A percentile compares a stretch with the other conserved stretches of the same genome.
Evolutionary conservation across 1,140 invertebrate species (phyloP).

Genomic region (Andrena cerasifolii): DNA sequence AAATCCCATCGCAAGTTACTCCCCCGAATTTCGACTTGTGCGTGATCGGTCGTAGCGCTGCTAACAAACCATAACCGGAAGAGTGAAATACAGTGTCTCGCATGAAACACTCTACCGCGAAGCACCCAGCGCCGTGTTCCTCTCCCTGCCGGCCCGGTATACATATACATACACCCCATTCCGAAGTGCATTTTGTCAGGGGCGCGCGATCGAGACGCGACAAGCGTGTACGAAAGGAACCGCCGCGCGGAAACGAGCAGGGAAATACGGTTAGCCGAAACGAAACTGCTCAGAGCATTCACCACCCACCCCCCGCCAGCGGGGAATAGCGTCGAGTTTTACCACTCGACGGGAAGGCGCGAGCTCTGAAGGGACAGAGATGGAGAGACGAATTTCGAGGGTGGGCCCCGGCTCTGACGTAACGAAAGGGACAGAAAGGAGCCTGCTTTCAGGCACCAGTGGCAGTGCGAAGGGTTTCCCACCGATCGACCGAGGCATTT

Average conservation of each 20-base stretch:
- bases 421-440: neutral
- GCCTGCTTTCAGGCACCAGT: neutral
- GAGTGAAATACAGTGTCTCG: too few species aligned
- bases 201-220: conserved; percentile 26
- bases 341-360: conserved; percentile 10
- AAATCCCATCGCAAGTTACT: too few species aligned
- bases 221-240: conserved; percentile 38
- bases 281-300: conserved; percentile 46
- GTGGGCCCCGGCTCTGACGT: too few species aligned
- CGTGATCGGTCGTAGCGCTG: too few species aligned
- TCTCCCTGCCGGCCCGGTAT: too few species aligned
- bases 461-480: conserved; percentile 17
- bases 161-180: conserved; percentile 14
- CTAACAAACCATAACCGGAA: too few species aligned
- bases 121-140: too few species aligned
- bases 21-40: too few species aligned
- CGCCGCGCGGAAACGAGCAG: conserved; percentile 45
- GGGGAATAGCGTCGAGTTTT: conserved; percentile 31
- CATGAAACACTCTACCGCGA: too few species aligned
- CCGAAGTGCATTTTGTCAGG: conserved; percentile 49
- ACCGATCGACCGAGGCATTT: conserved; percentile 46
- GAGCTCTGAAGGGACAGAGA: neutral
- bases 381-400: neutral
- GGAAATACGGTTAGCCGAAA: conserved; percentile 60
- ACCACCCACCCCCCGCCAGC: neutral